phyloP scores from a whole-genome alignment of 2,113 vertebrate genomes.

The Cinclus cinclus region DNA sequence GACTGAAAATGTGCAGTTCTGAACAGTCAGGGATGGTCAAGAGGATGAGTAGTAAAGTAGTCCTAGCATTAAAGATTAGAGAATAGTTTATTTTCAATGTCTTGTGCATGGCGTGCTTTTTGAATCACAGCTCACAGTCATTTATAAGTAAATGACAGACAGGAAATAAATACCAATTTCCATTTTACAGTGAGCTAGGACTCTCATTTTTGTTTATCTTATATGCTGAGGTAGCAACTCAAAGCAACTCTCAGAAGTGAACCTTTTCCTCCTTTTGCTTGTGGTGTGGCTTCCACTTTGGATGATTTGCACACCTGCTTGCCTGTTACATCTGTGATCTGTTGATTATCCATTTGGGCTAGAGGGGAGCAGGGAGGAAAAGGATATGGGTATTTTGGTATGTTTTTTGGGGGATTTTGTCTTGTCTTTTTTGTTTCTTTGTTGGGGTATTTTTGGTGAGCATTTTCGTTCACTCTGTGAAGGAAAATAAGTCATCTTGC shows the following conservation, averaged over 20 bases:
- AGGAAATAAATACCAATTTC: neutral
- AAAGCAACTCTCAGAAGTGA: neutral
- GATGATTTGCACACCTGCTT: neutral
- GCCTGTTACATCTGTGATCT: neutral
- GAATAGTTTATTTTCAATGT: neutral
- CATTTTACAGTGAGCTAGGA: neutral
- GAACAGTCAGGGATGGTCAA: neutral
- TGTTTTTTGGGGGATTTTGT: neutral
- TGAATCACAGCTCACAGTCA: neutral
- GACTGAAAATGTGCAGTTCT: neutral
- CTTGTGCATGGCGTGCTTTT: neutral
- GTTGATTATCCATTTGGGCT: neutral
- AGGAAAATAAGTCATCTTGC: neutral
- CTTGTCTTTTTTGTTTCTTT: neutral
- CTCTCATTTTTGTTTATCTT: neutral
- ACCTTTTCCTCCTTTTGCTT: neutral
- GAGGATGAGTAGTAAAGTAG: neutral
- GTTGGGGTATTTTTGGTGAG: neutral
- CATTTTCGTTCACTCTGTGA: neutral
- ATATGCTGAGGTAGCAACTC: neutral
- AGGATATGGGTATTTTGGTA: neutral
- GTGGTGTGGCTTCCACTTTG: neutral
- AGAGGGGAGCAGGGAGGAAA: neutral
- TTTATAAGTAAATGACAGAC: neutral
- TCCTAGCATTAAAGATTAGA: neutral